Percentiles rank a stretch among this genome's conserved stretches.
phyloP scores from a whole-genome alignment of 92 coral and sea anemone genomes.

The Phymanthus crucifer region DNA sequence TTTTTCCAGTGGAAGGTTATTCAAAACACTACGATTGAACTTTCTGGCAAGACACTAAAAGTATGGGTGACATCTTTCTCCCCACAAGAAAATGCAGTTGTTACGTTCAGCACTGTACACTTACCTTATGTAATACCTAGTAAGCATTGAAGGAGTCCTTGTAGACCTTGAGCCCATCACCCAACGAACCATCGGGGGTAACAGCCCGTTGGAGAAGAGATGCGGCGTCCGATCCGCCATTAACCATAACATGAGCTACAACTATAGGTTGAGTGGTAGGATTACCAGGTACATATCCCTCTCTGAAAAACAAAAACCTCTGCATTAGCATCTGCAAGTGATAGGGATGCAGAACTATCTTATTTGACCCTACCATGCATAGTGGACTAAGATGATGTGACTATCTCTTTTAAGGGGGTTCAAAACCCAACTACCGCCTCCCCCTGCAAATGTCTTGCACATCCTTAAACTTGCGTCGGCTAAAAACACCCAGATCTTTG shows the following conservation, averaged over 20 bases:
- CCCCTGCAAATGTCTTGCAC: too few species aligned
- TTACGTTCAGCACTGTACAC: background rate
- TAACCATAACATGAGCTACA: slow-evolving; percentile 92
- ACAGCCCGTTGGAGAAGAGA: slow-evolving; percentile 73
- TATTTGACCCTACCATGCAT: too few species aligned
- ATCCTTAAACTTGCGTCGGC: too few species aligned
- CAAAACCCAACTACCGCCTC: too few species aligned
- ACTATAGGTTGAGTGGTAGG: slow-evolving; percentile 80
- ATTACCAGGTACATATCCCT: slow-evolving; percentile 92
- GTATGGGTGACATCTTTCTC: too few species aligned
- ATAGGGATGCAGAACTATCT: too few species aligned
- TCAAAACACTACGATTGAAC: too few species aligned
- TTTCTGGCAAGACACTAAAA: too few species aligned
- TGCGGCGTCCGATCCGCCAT: slow-evolving; percentile 92
- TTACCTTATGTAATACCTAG: slow-evolving; percentile 35
- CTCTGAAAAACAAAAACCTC: slow-evolving; percentile 49
- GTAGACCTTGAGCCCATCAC: slow-evolving; percentile 96
- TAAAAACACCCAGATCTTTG: background rate
- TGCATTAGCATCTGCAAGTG: background rate
- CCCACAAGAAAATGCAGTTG: background rate
- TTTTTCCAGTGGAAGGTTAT: too few species aligned
- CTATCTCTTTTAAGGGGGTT: too few species aligned
- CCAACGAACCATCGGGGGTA: slow-evolving; percentile 87
- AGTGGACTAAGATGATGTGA: too few species aligned
- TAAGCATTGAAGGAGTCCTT: slow-evolving; percentile 96